Conservation (phyloP, 2,113 vertebrate genomes). For the Thamnaconus septentrionalis region DNA sequence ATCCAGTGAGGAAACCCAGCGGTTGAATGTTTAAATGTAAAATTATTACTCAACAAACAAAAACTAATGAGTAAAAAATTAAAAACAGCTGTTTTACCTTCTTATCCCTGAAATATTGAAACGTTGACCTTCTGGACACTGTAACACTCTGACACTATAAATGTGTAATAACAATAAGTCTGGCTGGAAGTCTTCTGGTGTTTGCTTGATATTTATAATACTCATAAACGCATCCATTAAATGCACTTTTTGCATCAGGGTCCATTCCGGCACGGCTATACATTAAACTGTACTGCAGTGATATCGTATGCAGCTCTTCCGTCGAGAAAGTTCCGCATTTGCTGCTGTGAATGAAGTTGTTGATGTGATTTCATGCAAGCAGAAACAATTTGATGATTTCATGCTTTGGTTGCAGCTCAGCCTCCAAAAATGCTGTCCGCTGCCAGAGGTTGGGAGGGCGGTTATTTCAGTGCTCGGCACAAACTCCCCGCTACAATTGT, state of each 20-base stretch:
- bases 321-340: slow-evolving; percentile 57
- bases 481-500: slow-evolving; percentile 1
- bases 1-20: too few species aligned
- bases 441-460: slow-evolving; percentile 44
- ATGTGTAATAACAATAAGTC: too few species aligned
- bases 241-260: slow-evolving; percentile 13
- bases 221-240: slow-evolving; percentile 39
- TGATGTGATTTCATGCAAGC: slow-evolving; percentile 51
- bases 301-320: slow-evolving; percentile 41
- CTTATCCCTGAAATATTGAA: too few species aligned
- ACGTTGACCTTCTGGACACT: too few species aligned
- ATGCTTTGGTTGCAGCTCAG: slow-evolving; percentile 16
- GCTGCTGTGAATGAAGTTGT: slow-evolving; percentile 44
- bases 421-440: slow-evolving; percentile 7
- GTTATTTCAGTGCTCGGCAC: background rate
- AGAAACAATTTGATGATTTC: slow-evolving; percentile 57
- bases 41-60: too few species aligned
- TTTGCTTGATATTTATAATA: slow-evolving; percentile 29
- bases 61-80: too few species aligned
- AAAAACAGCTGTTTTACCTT: too few species aligned
- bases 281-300: slow-evolving; percentile 11
- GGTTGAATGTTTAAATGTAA: too few species aligned
- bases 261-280: slow-evolving; percentile 25
- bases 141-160: too few species aligned
- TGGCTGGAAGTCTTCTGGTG: too few species aligned